Evolutionary conservation across 2,113 vertebrate species (phyloP), one percentile per base, ranked within the genome.

Genomic region (Sylvietta virens): DNA sequence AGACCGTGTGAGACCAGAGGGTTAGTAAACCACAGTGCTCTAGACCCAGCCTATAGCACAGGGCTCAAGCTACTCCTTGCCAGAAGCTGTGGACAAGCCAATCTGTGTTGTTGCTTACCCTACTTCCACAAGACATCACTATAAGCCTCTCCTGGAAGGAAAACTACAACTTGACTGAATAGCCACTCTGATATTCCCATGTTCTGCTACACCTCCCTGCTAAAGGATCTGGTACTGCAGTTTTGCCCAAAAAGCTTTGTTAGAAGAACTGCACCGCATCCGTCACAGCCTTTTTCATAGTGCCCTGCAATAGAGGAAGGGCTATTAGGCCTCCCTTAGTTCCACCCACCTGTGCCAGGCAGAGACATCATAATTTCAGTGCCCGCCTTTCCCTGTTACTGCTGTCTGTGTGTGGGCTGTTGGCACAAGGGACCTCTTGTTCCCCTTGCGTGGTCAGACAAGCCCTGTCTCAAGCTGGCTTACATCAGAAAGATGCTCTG

Each of bases 31-130:
- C 21, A 71, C 33, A 57, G 24, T 9, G 31, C n/a, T 45, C 37
- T 40, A 53, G 51, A 56, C 7, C 10, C 61, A 92, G 53, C 30
- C 42, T 66, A 40, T 10, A 65, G 80, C 45, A 83, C 26, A 71
- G 60, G 45, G 56, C 62, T 80, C 60, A 66, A 81, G 31, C 28
- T 42, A 26, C 35, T 80, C 71, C 44, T 71, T 37, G 27, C 65
- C 73, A 74, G 60, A 94, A 94, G 60, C 73, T 76, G 65, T 45
- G 20, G 70, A 82, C 44, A 90, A 90, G 24, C 19, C 60, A 42
- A 40, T 44, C 44, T 30, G 15, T 57, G 35, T 5, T 33, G 16
- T 26, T 87, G 40, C 33, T 78, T 48, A 66, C 7, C 3, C 45
- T 42, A 0, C 35, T 83, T 83, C 11, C 26, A 27, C 47, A 54